phyloP scores from a whole-genome alignment of 2,113 vertebrate genomes.

The Accipiter virgatus region DNA sequence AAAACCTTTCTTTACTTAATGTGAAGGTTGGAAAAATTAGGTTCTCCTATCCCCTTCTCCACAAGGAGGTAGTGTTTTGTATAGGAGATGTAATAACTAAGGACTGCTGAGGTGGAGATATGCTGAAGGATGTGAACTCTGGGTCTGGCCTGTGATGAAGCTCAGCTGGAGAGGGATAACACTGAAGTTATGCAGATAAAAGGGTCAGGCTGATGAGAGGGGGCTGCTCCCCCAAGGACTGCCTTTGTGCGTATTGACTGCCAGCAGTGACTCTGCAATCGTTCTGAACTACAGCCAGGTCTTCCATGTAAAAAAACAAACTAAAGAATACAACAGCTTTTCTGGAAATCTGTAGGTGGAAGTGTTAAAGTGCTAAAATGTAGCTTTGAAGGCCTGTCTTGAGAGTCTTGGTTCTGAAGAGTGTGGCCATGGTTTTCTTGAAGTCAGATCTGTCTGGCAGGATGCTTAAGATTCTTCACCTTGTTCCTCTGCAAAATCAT shows the following conservation, averaged over 20 bases:
- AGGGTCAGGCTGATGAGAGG: background rate
- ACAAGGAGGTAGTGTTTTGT: background rate
- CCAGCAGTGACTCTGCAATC: background rate
- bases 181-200: background rate
- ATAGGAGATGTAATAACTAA: background rate
- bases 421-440: background rate
- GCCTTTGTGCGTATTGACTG: background rate
- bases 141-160: background rate
- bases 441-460: background rate
- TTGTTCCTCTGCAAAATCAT: background rate
- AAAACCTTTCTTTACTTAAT: background rate
- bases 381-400: background rate
- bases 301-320: background rate
- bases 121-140: background rate
- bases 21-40: background rate
- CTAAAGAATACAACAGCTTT: background rate
- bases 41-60: background rate
- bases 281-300: conserved; percentile 10
- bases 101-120: background rate
- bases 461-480: background rate
- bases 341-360: background rate
- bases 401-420: background rate
- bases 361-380: background rate
- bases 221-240: background rate
- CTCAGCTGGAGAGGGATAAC: background rate